Conservation (phyloP, 2,888 invertebrate genomes). For the Phrixothrix hirtus region DNA sequence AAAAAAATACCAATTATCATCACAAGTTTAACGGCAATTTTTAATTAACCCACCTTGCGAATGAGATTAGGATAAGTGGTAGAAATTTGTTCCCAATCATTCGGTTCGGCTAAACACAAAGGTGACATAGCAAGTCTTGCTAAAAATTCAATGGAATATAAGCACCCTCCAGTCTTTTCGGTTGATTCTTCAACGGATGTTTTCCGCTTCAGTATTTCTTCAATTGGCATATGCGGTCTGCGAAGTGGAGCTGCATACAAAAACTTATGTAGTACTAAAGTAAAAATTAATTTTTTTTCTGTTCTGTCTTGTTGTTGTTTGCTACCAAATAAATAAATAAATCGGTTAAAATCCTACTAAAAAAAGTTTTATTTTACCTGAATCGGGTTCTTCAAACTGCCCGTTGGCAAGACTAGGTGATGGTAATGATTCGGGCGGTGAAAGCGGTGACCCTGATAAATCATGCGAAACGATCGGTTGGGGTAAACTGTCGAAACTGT, state of each 20-base stretch:
- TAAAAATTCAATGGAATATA: constrained; percentile 57
- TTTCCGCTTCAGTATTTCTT: constrained; percentile 49
- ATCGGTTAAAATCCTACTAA: no score
- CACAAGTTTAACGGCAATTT: not conserved
- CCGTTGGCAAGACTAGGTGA: constrained; percentile 45
- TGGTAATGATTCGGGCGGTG: constrained; percentile 49
- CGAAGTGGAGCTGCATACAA: constrained; percentile 42
- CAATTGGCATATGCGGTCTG: constrained; percentile 49
- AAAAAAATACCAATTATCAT: constrained; percentile 6
- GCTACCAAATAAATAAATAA: not conserved
- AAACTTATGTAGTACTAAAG: constrained; percentile 7
- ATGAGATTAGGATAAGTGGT: constrained; percentile 59
- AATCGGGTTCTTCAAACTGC: constrained; percentile 32
- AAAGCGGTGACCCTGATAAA: constrained; percentile 41
- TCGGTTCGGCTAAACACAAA: constrained; percentile 58
- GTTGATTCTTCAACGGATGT: constrained; percentile 26
- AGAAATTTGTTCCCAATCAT: constrained; percentile 60
- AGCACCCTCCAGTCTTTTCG: constrained; percentile 19
- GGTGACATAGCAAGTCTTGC: constrained; percentile 62
- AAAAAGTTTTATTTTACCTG: no score
- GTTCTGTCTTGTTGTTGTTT: not conserved
- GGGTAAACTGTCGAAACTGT: constrained; percentile 54
- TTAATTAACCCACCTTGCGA: constrained; percentile 55
- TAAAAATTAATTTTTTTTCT: constrained; percentile 6
- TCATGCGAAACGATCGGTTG: constrained; percentile 47